Base-by-base conservation (phyloP, 2,888 invertebrate species). In the Macrosiphum euphorbiae region DNA sequence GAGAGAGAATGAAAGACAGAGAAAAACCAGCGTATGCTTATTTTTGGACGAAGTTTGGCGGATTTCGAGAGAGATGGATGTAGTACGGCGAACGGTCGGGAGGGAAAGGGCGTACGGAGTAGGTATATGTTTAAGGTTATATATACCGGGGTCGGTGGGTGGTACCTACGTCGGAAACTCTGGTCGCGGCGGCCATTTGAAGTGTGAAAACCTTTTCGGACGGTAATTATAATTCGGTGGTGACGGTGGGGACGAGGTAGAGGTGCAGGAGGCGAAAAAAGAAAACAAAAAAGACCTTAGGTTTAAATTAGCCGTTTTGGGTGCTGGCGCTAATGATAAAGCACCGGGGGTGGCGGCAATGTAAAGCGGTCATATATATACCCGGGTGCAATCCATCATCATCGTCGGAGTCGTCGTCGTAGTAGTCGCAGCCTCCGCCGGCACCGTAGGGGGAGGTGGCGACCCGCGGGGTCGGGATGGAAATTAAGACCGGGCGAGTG, bases 271-370 rank as follows among this genome's bases (percentile, higher is more conserved):
- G 28, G 44, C 35, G 44, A 67, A 88, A 91, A 92, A 47, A 67
- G n/a, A 50, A 90, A 84, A 91, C 85, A 86, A 86, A 86, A 47
- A 86, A 44, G 44, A 86, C 86, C n/a, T 58, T n/a, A 55, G 84
- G 78, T 58, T 89, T 89, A 89, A 93, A 93, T 93, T 93, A 93
- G 93, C 89, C 89, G 55, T 93, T 89, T 89, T n/a, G 92, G 92
- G 44, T 92, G 52, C 88, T 52, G 55, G 92, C 41, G 89, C 88
- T 93, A 93, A 93, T 93, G 89, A 93, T 93, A 93, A 93, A 89
- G 55, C 89, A 35, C 44, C 58, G 44, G 44, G n/a, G 84, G 44
- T n/a, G 89, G n/a, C 11, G 10, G 7, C 13, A 55, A 28, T 47
- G 28, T 47, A 47, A 86, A 78, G 61, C 52, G 58, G 44, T 58